Evolutionary conservation across 2,797 vertebrate genomes (phyloP), one percentile per base, ranked within the genome.

Genomic region (Melanotaenia pygmaea): DNA sequence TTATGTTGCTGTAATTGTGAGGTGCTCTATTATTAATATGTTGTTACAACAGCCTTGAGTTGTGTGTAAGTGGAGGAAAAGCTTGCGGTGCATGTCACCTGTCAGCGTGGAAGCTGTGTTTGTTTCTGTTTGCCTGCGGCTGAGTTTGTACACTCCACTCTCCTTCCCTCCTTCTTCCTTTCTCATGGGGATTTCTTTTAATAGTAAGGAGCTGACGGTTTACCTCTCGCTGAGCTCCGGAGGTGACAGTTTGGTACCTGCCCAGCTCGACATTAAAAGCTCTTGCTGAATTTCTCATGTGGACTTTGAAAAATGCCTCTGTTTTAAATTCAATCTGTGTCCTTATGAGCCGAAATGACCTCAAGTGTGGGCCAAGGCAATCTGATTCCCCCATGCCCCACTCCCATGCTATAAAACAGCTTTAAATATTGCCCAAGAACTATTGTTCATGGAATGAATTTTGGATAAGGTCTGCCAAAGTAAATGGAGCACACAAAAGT

Each of bases 101-200:
- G 40, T 82, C 83, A 72, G 67, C 28, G 70, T 73, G 38, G 56
- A 60, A 68, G 62, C 54, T n/a, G 20, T 76, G 74, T 83, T 83
- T 88, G 74, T 81, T 82, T 86, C 28, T 80, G 72, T 89, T 88
- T 92, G 82, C 86, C 86, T 84, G 70, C 76, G 82, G 87, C 82
- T 81, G 82, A 77, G 81, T 91, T 79, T 82, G 70, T 84, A 59
- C 76, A 4, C 74, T 74, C 66, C 35, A 11, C 76, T 73, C 77
- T 67, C 74, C 69, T 47, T 53, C 34, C 50, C 62, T 68, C 70
- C 56, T 66, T n/a, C 62, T 57, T 54, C 74, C 61, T 47, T 64
- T 86, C 88, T 87, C 83, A 14, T 70, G 85, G 45, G 82, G 85
- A 88, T 72, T 86, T 90, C 82, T 93, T 92, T 93, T 91, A 91